Evolutionary conservation across 1,140 invertebrate genomes (phyloP).

Genomic region (Coboldia fuscipes): DNA sequence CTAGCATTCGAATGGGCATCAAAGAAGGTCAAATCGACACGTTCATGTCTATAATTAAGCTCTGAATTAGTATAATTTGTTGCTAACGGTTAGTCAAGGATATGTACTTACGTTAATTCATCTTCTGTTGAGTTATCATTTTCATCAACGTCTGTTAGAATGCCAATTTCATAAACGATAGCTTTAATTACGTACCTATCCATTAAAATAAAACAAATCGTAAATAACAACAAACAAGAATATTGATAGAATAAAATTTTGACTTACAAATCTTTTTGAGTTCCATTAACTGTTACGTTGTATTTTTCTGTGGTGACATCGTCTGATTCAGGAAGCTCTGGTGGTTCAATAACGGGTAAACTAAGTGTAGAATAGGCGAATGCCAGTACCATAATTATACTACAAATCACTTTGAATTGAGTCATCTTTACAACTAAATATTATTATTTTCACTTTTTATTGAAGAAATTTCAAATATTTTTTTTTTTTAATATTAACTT

Average conservation of each 20-base stretch:
- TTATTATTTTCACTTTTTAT: too few relatives aligned
- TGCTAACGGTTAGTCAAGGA: neutral
- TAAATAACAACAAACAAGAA: neutral
- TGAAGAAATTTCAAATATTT: too few relatives aligned
- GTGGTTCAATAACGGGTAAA: too few relatives aligned
- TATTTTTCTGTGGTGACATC: too few relatives aligned
- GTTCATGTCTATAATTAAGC: slow-evolving; percentile 21
- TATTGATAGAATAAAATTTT: neutral
- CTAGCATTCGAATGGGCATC: slow-evolving; percentile 24
- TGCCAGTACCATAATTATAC: too few relatives aligned
- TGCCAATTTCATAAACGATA: slow-evolving; percentile 32
- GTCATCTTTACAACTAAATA: too few relatives aligned
- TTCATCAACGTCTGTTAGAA: slow-evolving; percentile 24
- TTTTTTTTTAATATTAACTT: too few relatives aligned
- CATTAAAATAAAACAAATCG: slow-evolving; percentile 9
- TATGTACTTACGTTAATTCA: slow-evolving; percentile 6
- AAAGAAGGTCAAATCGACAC: slow-evolving; percentile 29
- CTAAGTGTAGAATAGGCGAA: too few relatives aligned
- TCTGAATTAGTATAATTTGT: neutral
- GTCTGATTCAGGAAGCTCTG: too few relatives aligned
- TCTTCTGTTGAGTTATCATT: slow-evolving; percentile 18
- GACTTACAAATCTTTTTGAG: slow-evolving; percentile 1
- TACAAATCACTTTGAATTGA: too few relatives aligned
- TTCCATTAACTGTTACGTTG: neutral
- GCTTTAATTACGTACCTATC: slow-evolving; percentile 32